A percentile compares a stretch with the other conserved stretches of the same genome.
phyloP scores from a whole-genome alignment of 1,140 invertebrate species.

The Drosophila bifasciata region DNA sequence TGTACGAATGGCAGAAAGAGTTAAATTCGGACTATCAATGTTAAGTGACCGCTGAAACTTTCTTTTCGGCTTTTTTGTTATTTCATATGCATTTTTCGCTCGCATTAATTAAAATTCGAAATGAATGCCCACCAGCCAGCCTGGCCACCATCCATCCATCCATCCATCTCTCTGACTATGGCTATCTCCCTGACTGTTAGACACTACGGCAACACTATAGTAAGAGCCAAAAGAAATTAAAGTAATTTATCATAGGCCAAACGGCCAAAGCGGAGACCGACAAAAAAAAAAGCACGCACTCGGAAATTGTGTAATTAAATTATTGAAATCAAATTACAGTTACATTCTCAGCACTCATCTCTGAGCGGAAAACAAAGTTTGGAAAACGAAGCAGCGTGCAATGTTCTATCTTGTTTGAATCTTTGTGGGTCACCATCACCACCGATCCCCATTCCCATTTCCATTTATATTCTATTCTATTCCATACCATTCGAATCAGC shows the following conservation, averaged over 20 bases:
- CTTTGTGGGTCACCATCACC: conserved; percentile 44
- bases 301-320: conserved; percentile 74
- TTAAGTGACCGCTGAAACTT: conserved; percentile 58
- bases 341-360: conserved; percentile 40
- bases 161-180: neutral
- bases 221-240: conserved; percentile 40
- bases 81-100: conserved; percentile 39
- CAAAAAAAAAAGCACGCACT: conserved; percentile 30
- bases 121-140: conserved; percentile 54
- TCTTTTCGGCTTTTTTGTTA: conserved; percentile 60
- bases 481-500: conserved; percentile 4
- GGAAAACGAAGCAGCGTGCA: conserved; percentile 12
- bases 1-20: conserved; percentile 51
- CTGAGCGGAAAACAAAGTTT: neutral
- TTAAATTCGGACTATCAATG: conserved; percentile 56
- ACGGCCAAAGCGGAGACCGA: conserved; percentile 4
- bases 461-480: conserved; percentile 2
- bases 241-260: conserved; percentile 38
- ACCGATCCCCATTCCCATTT: neutral
- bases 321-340: conserved; percentile 82
- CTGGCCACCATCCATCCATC: neutral
- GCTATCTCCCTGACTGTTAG: too few species aligned
- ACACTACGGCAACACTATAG: conserved; percentile 18
- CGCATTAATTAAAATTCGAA: conserved; percentile 76
- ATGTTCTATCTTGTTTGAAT: conserved; percentile 24